phyloP scores from a whole-genome alignment of 2,888 invertebrate species.

The Griposia aprilina region DNA sequence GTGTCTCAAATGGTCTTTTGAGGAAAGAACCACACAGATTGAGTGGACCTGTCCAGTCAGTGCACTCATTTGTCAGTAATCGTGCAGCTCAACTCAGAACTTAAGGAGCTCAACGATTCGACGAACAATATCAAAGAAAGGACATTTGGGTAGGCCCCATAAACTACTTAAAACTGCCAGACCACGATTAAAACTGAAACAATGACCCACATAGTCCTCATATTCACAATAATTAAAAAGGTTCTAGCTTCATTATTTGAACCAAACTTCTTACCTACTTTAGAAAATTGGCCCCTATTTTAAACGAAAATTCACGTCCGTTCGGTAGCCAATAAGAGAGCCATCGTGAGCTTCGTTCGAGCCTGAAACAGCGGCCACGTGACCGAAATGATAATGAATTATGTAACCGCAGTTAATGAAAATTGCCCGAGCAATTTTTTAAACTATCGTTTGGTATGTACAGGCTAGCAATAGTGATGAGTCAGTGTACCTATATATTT shows the following conservation, averaged over 20 bases:
- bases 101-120: too few relatives aligned
- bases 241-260: too few relatives aligned
- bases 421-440: slow-evolving; percentile 18
- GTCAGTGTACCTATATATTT: background rate
- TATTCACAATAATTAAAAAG: background rate
- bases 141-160: too few relatives aligned
- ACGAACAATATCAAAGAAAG: too few relatives aligned
- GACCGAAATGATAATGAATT: slow-evolving; percentile 29
- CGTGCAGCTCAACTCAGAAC: too few relatives aligned
- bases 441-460: background rate
- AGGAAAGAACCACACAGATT: too few relatives aligned
- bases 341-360: slow-evolving; percentile 5
- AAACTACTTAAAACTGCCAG: too few relatives aligned
- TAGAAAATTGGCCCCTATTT: slow-evolving; percentile 13
- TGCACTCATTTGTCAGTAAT: too few relatives aligned
- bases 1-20: too few relatives aligned
- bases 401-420: slow-evolving; percentile 24
- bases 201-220: too few relatives aligned
- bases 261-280: background rate
- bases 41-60: too few relatives aligned
- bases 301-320: slow-evolving; percentile 3
- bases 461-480: background rate
- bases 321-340: slow-evolving; percentile 26
- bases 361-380: slow-evolving; percentile 37
- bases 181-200: too few relatives aligned